Conservation (phyloP, 1,140 invertebrate genomes). For the Apolygus lucorum region DNA sequence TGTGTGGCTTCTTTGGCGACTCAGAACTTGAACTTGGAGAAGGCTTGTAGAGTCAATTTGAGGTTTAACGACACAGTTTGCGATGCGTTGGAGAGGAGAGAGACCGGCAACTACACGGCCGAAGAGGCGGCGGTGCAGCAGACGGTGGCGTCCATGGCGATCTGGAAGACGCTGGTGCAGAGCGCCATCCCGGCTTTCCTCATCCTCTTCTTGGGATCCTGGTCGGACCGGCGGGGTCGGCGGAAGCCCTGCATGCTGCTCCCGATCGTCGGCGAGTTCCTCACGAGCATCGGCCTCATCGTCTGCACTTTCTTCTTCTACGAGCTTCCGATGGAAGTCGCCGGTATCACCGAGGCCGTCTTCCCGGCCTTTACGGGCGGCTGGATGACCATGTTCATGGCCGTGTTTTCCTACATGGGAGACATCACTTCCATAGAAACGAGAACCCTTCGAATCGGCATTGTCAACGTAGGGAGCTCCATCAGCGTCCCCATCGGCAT, state of each 20-base stretch:
- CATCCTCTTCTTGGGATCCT: conserved; percentile 61
- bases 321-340: conserved; percentile 57
- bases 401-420: conserved; percentile 78
- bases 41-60: conserved; percentile 72
- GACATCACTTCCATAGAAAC: conserved; percentile 72
- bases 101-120: conserved; percentile 58
- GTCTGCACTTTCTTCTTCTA: conserved; percentile 65
- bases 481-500: conserved; percentile 60
- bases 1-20: conserved; percentile 64
- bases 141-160: conserved; percentile 63
- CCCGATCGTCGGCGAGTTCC: conserved; percentile 69
- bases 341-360: conserved; percentile 62
- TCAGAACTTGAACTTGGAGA: conserved; percentile 76
- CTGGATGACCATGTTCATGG: conserved; percentile 83
- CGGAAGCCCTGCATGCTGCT: conserved; percentile 77
- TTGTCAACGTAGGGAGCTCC: conserved; percentile 72
- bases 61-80: conserved; percentile 59
- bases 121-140: conserved; percentile 63
- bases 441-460: conserved; percentile 70
- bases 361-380: conserved; percentile 72
- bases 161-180: conserved; percentile 72
- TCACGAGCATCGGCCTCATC: conserved; percentile 65
- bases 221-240: conserved; percentile 46
- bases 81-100: conserved; percentile 55
- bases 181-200: conserved; percentile 62